Base-by-base conservation (phyloP, 2,797 vertebrate genomes). In the Hyperoplus lanceolatus region DNA sequence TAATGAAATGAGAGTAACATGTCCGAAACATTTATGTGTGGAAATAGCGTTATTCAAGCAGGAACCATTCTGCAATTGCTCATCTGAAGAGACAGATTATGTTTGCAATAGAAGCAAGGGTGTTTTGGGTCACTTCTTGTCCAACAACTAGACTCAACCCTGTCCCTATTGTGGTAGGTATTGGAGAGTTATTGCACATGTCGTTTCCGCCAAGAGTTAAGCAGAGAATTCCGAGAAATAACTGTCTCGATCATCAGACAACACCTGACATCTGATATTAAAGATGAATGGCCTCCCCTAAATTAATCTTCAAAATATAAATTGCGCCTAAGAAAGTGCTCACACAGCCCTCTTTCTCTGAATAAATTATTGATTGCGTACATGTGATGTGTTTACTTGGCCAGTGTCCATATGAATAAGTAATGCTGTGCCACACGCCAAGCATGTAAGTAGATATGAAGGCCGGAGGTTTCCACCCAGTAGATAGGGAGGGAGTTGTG, bases 321-420 rank as follows among this genome's bases (percentile, higher is more conserved):
- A 87, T 88, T 70, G 68, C 63, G 61, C 64, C 67, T 59, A 42
- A 29, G 67, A 88, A 91, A 84, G 75, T 82, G 79, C 68, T 18
- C 62, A 54, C 66, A n/a, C 76, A 81, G 81, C 79, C 73, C 68
- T 83, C 74, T 71, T 63, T 18, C 42, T 3, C 13, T 0, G 2
- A 75, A 43, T 92, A 67, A 91, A 92, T 92, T 88, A 91, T 92
- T 92, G 82, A 93, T 42, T 46, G 49, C 75, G 49, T 80, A 86
- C 85, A 87, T 89, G 80, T 49, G 56, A 81, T 88, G 84, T 87
- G 90, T 92, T 92, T 91, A 80, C 88, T 87, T 85, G 77, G 83
- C 79, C 67, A 61, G 29, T 85, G 81, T 86, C 56, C 39, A 9
- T 59, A 86, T 89, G 60, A 93, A 90, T 90, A 86, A 90, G 70